Evolutionary conservation across 1,140 invertebrate species (phyloP).

Genomic region (Tribolium castaneum): DNA sequence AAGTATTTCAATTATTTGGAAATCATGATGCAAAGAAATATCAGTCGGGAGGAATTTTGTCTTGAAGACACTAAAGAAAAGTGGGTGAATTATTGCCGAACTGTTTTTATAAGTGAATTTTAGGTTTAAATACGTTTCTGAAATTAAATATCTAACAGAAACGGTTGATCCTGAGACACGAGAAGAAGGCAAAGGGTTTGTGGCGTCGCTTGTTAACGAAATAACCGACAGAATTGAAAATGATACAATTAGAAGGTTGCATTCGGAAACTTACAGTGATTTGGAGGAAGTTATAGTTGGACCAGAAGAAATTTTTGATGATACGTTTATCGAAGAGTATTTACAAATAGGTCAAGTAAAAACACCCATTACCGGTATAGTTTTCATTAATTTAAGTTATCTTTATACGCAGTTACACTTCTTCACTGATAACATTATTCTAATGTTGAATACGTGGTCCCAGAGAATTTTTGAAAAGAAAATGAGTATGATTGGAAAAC

Average conservation of each 20-base stretch:
- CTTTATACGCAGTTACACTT: not conserved
- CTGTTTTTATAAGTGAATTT: not conserved
- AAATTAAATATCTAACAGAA: not conserved
- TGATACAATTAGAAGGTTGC: not conserved
- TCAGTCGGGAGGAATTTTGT: not conserved
- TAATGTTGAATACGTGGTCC: not conserved
- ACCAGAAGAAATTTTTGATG: not conserved
- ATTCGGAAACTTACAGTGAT: not conserved
- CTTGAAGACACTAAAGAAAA: slow-evolving; percentile 11
- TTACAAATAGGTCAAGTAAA: not conserved
- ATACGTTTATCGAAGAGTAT: not conserved
- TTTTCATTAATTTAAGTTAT: not conserved
- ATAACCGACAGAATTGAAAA: not conserved
- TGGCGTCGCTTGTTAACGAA: not conserved
- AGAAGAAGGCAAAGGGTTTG: not conserved
- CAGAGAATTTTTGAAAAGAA: not conserved
- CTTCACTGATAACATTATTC: not conserved
- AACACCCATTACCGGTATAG: too few relatives aligned
- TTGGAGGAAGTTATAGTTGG: not conserved
- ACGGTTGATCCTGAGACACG: not conserved
- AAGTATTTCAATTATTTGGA: not conserved
- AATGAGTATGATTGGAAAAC: slow-evolving; percentile 5
- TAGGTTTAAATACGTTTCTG: slow-evolving; percentile 5
- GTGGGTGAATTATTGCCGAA: not conserved
- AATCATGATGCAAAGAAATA: not conserved